phyloP scores from a whole-genome alignment of 2,113 vertebrate species.

The Pagrus major region DNA sequence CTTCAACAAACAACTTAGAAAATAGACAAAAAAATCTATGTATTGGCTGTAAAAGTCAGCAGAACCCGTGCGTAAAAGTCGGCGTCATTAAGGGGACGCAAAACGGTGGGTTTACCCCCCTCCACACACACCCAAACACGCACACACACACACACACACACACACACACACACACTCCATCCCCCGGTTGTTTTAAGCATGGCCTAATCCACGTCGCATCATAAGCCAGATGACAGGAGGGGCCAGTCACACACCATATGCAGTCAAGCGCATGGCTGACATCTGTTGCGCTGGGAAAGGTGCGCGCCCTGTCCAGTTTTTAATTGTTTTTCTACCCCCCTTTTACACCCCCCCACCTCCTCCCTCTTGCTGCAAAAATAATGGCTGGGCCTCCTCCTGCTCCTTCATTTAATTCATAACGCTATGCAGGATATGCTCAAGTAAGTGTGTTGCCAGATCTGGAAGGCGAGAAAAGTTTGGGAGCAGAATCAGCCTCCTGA shows the following conservation, averaged over 20 bases:
- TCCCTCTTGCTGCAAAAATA: constrained; percentile 19
- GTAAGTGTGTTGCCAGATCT: neutral
- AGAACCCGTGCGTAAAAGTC: constrained; percentile 34
- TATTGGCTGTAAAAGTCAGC: neutral
- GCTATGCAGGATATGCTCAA: constrained; percentile 23
- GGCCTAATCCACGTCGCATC: constrained; percentile 73
- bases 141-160: constrained; percentile 19
- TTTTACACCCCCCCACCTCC: neutral
- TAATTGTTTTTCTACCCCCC: constrained; percentile 31
- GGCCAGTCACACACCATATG: constrained; percentile 38
- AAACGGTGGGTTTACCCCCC: neutral
- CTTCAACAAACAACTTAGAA: neutral
- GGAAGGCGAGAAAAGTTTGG: constrained; percentile 40
- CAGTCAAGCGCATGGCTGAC: constrained; percentile 76
- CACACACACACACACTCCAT: constrained; percentile 10
- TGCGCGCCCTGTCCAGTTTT: constrained; percentile 58
- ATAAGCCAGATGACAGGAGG: constrained; percentile 62
- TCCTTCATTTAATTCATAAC: constrained; percentile 35
- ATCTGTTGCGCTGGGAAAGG: constrained; percentile 80
- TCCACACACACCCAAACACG: neutral
- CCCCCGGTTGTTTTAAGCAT: constrained; percentile 39
- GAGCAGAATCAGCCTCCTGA: neutral
- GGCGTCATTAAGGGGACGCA: neutral
- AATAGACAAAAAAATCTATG: neutral
- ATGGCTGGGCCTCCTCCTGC: constrained; percentile 46